phyloP scores from a whole-genome alignment of 2,888 invertebrate genomes.

The Dasypolia templi region DNA sequence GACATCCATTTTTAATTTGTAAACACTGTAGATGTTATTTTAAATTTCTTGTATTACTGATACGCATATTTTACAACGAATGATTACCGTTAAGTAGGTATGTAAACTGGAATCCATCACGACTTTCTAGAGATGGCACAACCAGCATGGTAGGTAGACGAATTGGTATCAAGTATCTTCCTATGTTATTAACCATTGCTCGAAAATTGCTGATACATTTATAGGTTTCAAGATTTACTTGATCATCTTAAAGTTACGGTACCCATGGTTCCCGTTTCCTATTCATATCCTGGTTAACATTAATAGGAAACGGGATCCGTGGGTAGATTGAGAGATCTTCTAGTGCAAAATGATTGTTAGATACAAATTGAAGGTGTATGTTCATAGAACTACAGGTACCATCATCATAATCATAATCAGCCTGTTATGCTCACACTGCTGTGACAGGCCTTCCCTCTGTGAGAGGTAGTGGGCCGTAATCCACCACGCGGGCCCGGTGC shows the following conservation, averaged over 20 bases:
- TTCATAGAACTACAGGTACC: not conserved
- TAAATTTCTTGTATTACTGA: not conserved
- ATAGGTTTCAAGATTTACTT: not conserved
- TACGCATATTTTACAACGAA: not conserved
- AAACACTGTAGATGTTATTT: slow-evolving; percentile 1
- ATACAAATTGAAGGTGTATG: not conserved
- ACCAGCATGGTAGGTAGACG: not conserved
- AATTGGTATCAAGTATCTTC: not conserved
- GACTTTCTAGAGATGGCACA: not conserved
- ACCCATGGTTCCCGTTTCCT: too few species aligned
- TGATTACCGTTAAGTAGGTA: not conserved
- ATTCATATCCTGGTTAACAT: too few species aligned
- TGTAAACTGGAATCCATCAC: not conserved
- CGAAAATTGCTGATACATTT: not conserved
- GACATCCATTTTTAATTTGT: not conserved
- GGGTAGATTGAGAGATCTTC: too few species aligned
- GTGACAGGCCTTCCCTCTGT: too few species aligned
- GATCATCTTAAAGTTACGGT: not conserved
- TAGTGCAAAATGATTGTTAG: not conserved
- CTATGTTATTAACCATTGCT: not conserved
- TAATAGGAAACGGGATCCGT: not conserved
- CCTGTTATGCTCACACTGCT: too few species aligned
- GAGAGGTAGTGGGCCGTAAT: too few species aligned
- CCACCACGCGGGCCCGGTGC: too few species aligned
- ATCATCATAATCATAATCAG: too few species aligned